These are phyloP conservation scores for Ptilorrhoa leucosticta DNA, from an alignment of 2,113 vertebrate species.

Conservation along the genomic window DNA sequence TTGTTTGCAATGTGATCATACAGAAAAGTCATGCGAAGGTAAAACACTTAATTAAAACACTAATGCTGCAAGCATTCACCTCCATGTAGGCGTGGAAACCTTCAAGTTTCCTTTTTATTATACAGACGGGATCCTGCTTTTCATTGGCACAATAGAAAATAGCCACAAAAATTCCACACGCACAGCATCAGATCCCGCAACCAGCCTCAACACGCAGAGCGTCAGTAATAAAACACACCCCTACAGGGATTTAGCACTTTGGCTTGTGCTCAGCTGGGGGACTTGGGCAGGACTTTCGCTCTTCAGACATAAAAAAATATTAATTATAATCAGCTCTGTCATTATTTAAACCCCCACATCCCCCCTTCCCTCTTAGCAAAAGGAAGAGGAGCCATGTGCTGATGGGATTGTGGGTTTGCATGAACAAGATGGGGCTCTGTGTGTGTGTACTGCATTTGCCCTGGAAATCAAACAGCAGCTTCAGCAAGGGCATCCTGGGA, in stretches of 20 bases:
- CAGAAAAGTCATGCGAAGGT: not conserved
- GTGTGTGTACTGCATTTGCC: not conserved
- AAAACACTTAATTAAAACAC: conserved; percentile 16
- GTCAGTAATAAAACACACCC: conserved; percentile 69
- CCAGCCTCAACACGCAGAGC: conserved; percentile 81
- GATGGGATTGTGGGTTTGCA: not conserved
- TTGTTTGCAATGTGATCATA: not conserved
- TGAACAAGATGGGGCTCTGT: not conserved
- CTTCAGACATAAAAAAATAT: conserved; percentile 27
- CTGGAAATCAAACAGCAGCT: conserved; percentile 14
- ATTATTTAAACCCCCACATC: not conserved
- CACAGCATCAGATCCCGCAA: conserved; percentile 73
- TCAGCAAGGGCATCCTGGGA: conserved; percentile 7
- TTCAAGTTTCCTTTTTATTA: conserved; percentile 68
- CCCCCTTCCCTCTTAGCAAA: not conserved
- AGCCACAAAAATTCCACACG: conserved; percentile 81
- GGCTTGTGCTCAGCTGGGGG: conserved; percentile 62
- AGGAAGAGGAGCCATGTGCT: not conserved
- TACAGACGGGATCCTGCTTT: conserved; percentile 50
- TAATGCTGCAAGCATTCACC: conserved; percentile 28
- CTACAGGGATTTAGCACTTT: conserved; percentile 65
- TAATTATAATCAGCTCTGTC: conserved; percentile 13
- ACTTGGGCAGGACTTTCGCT: conserved; percentile 76
- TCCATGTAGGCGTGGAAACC: conserved; percentile 23
- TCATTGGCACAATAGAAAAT: conserved; percentile 62